Evolutionary conservation across 2,113 vertebrate species (phyloP), one percentile per base, ranked within the genome.

Genomic region (Gadus macrocephalus): DNA sequence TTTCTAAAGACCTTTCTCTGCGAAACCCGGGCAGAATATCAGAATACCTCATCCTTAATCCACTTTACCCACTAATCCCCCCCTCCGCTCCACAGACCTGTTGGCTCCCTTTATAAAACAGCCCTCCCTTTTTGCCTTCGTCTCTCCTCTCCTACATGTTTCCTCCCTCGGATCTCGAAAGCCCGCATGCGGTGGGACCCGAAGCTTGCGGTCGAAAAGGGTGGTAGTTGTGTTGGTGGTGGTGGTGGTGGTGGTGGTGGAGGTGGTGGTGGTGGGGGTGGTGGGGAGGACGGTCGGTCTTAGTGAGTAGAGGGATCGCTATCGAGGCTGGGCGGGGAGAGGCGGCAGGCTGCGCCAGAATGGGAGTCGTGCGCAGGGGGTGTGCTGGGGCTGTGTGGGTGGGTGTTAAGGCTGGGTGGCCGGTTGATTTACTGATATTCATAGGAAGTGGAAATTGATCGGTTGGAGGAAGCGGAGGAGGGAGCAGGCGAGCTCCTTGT

Each of bases 1-100:
- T 88, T 90, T 88, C 87, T 89, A 90, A 90, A 89, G 86, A 88
- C 83, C 82, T 85, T 58, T 58, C 55, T 82, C 82, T 81, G 82
- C 19, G 81, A 83, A 84, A 88, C 83, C 86, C 83, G 83, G 87
- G 86, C 80, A 81, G 84, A 90, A 87, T 84, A 88, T 90, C 87
- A 82, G 83, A 87, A 86, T 84, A 85, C 81, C 82, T 81, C 82
- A 64, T 87, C 83, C 83, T 83, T 89, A 89, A 89, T 89, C 89
- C 88, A 89, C 87, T 89, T 89, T 90, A 85, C 84, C 84, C 84
- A 69, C 86, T 89, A 89, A 89, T 90, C 88, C 85, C 82, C 38
- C 42, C 42, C 42, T 49, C 42, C 87, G 88, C 85, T 82, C 81
- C 73, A 76, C 72, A 77, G 89, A 89, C 86, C 85, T 87, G 84